Evolutionary conservation across 2,797 vertebrate genomes (phyloP).

Genomic region (Gouania willdenowi): DNA sequence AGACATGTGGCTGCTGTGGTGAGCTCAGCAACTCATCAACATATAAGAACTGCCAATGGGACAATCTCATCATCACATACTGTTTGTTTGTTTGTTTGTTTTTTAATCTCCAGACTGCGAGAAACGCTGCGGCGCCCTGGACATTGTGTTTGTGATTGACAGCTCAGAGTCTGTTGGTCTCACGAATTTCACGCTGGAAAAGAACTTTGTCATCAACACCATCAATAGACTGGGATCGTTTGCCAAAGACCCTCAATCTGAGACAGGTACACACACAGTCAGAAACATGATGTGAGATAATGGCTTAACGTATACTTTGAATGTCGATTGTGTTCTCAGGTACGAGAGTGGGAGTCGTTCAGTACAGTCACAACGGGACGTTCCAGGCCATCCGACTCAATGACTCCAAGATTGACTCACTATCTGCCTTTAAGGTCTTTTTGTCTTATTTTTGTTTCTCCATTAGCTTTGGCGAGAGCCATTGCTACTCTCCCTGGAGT

Average conservation of each 20-base stretch:
- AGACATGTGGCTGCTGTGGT: constrained; percentile 97
- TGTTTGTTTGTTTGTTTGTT: too few species aligned
- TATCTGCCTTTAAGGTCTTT: constrained; percentile 88
- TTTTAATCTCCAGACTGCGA: constrained; percentile 83
- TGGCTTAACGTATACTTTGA: background rate
- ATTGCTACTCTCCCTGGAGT: too few species aligned
- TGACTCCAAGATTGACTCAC: constrained; percentile 87
- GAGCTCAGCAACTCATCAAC: constrained; percentile 39
- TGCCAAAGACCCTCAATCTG: constrained; percentile 86
- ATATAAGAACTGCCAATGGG: background rate
- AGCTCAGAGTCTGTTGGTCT: constrained; percentile 97
- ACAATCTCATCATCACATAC: background rate
- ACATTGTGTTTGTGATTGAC: constrained; percentile 98
- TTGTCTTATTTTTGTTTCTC: too few species aligned
- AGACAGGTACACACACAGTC: constrained; percentile 72
- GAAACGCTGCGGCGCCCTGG: constrained; percentile 91
- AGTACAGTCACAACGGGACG: constrained; percentile 95
- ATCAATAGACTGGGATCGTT: constrained; percentile 93
- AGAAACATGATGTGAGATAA: background rate
- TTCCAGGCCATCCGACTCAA: constrained; percentile 92
- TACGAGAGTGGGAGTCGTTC: constrained; percentile 93
- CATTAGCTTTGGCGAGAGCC: too few species aligned
- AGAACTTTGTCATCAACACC: constrained; percentile 97
- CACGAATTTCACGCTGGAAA: constrained; percentile 96
- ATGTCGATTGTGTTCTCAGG: constrained; percentile 64